Percentiles rank a stretch among this genome's conserved stretches.
Evolutionary conservation across 2,113 vertebrate species (phyloP).

Genomic region (Strigops habroptila): DNA sequence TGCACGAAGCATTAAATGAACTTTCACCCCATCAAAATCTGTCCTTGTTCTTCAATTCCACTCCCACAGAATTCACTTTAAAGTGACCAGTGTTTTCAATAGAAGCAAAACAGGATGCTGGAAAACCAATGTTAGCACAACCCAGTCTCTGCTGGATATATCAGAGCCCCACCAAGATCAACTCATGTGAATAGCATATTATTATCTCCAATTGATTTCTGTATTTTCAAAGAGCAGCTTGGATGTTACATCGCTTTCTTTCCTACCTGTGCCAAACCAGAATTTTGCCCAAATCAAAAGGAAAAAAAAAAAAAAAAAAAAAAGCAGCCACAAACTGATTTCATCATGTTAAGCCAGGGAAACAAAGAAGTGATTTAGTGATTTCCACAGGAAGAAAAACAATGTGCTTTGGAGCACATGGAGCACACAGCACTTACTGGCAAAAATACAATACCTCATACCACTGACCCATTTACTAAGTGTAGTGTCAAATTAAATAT

Average conservation of each 20-base stretch:
- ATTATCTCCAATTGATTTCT: neutral
- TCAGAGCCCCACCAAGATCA: neutral
- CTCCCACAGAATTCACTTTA: neutral
- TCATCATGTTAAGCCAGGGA: neutral
- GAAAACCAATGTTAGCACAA: neutral
- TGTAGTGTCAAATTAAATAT: slow-evolving; percentile 6
- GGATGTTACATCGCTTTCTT: neutral
- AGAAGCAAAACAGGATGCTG: neutral
- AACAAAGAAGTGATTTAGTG: slow-evolving; percentile 1
- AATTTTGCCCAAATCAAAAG: neutral
- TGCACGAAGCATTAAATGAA: neutral
- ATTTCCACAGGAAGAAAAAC: neutral
- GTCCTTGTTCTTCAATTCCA: neutral
- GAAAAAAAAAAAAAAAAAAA: too few species aligned
- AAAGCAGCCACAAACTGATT: neutral
- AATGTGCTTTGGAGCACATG: neutral
- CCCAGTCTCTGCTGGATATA: neutral
- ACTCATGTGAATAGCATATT: neutral
- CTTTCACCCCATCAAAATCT: neutral
- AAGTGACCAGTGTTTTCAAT: neutral
- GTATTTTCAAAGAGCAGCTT: neutral
- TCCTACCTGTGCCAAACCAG: neutral
- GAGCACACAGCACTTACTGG: neutral
- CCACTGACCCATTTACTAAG: slow-evolving; percentile 26
- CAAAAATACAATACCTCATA: neutral